Conservation (phyloP, 1,140 invertebrate species). For the Bombus balteatus region DNA sequence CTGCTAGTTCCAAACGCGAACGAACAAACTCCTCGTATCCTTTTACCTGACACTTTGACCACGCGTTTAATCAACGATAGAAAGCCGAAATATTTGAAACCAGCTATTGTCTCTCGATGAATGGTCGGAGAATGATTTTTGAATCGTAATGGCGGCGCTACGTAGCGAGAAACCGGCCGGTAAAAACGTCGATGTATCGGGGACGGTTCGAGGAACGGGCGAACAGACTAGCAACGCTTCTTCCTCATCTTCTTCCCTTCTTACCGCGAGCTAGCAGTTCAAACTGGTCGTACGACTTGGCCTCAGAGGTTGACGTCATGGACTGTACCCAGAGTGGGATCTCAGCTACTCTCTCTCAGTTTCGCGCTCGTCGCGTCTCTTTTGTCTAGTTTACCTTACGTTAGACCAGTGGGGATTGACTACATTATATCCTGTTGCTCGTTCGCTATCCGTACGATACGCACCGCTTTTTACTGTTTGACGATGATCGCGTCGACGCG, state of each 20-base stretch:
- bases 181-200: slow-evolving; percentile 43
- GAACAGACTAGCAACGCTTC: slow-evolving; percentile 35
- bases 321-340: slow-evolving; percentile 75
- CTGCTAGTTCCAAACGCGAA: too few species aligned
- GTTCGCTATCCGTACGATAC: slow-evolving; percentile 16
- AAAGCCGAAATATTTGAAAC: too few species aligned
- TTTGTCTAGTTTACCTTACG: slow-evolving; percentile 43
- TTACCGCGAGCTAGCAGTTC: slow-evolving; percentile 62
- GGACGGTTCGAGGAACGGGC: slow-evolving; percentile 29
- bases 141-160: slow-evolving; percentile 41
- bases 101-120: neutral
- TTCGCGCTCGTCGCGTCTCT: slow-evolving; percentile 8
- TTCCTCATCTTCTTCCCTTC: slow-evolving; percentile 61
- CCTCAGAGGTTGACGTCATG: slow-evolving; percentile 75
- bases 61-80: too few species aligned
- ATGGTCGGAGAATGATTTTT: neutral
- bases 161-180: slow-evolving; percentile 42
- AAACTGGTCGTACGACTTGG: slow-evolving; percentile 77
- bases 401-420: slow-evolving; percentile 51
- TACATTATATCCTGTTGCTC: slow-evolving; percentile 42
- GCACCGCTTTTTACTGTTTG: slow-evolving; percentile 10
- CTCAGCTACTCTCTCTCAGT: slow-evolving; percentile 66
- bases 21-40: too few species aligned
- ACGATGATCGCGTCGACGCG: slow-evolving; percentile 4
- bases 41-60: too few species aligned